Percentiles rank a stretch among this genome's conserved stretches.
Evolutionary conservation across 2,797 vertebrate genomes (phyloP).

Genomic region (Geotrypetes seraphini): DNA sequence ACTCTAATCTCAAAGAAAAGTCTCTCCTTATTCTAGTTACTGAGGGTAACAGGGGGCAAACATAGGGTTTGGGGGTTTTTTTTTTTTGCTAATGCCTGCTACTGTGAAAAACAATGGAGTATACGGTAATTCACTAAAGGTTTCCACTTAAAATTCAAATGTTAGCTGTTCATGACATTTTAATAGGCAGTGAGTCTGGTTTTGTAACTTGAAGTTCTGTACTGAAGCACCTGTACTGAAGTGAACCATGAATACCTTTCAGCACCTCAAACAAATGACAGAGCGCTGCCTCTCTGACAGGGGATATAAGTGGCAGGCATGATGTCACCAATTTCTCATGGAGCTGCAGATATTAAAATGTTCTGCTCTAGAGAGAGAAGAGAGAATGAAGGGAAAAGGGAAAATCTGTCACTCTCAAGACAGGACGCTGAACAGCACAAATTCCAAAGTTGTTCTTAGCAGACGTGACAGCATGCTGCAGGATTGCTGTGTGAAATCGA

Average conservation of each 20-base stretch:
- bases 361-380: neutral
- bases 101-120: no score
- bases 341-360: slow-evolving; percentile 22
- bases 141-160: no score
- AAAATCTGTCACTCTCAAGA: slow-evolving; percentile 14
- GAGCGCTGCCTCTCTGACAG: neutral
- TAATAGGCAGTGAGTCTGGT: slow-evolving; percentile 7
- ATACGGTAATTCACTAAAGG: no score
- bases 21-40: no score
- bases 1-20: no score
- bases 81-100: no score
- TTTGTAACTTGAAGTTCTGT: slow-evolving; percentile 13
- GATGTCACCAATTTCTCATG: slow-evolving; percentile 24
- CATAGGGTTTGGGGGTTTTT: no score
- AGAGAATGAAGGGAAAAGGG: neutral
- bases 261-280: slow-evolving; percentile 1
- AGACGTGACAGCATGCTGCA: slow-evolving; percentile 26
- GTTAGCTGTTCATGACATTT: slow-evolving; percentile 19
- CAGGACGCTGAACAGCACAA: slow-evolving; percentile 17
- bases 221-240: slow-evolving; percentile 24
- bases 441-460: neutral
- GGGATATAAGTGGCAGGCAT: slow-evolving; percentile 3
- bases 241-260: slow-evolving; percentile 20
- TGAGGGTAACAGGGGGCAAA: no score
- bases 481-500: slow-evolving; percentile 17